phyloP scores from a whole-genome alignment of 2,797 vertebrate genomes.

The Myripristis jacobus region DNA sequence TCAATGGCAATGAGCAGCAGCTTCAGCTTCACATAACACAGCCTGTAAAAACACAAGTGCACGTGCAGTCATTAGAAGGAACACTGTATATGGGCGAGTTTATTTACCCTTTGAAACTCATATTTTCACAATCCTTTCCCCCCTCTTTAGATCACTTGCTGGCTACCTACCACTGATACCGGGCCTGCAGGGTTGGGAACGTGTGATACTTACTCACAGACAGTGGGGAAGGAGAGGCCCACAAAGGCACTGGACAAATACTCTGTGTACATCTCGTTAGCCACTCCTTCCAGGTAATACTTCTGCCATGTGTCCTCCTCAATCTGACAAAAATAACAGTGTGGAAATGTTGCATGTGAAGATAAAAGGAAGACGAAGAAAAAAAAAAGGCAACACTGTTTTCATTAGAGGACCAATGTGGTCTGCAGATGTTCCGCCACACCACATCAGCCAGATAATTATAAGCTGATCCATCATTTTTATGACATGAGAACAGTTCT shows the following conservation, averaged over 20 bases:
- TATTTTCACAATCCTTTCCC: not conserved
- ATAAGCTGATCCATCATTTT: conserved; percentile 81
- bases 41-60: conserved; percentile 82
- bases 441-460: conserved; percentile 77
- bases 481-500: conserved; percentile 79
- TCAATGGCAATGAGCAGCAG: conserved; percentile 99
- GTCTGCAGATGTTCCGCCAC: conserved; percentile 78
- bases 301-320: conserved; percentile 99
- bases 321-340: conserved; percentile 85
- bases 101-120: conserved; percentile 18
- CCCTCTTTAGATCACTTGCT: conserved; percentile 13
- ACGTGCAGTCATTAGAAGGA: conserved; percentile 46
- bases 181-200: conserved; percentile 29
- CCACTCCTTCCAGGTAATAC: conserved; percentile 98
- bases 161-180: conserved; percentile 51
- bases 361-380: conserved; percentile 3
- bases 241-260: conserved; percentile 99
- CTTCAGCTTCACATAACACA: conserved; percentile 99
- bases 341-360: conserved; percentile 43
- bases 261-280: conserved; percentile 99
- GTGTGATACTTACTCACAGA: conserved; percentile 96
- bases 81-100: not conserved
- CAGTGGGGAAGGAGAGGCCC: conserved; percentile 96
- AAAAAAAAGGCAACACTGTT: conserved; percentile 25
- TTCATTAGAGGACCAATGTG: conserved; percentile 70